These are phyloP conservation scores for Lissocephala sabroskyi DNA, from an alignment of 2,888 invertebrate genomes.

Conservation along the genomic window DNA sequence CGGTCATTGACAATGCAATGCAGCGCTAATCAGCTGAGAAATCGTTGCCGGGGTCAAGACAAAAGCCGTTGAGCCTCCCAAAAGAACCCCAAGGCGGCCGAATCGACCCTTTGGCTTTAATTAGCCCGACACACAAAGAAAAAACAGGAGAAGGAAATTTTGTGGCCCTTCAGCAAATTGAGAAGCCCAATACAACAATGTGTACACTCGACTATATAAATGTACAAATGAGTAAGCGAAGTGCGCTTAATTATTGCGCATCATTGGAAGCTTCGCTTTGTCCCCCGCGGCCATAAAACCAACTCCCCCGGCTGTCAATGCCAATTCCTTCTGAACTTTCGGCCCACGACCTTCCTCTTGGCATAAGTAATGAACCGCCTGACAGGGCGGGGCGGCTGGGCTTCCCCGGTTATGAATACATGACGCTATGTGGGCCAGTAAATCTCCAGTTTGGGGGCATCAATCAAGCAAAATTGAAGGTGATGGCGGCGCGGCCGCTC, in stretches of 20 bases:
- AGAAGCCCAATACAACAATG: constrained; percentile 46
- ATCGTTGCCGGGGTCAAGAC: constrained; percentile 36
- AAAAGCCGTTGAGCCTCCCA: constrained; percentile 26
- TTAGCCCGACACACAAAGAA: constrained; percentile 31
- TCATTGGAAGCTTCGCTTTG: constrained; percentile 21
- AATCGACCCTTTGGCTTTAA: constrained; percentile 33
- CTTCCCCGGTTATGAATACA: constrained; percentile 32
- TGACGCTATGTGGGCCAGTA: too few species aligned
- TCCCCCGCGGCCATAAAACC: neutral
- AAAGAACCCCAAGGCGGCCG: too few species aligned
- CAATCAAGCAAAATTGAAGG: constrained; percentile 16
- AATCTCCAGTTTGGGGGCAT: constrained; percentile 6
- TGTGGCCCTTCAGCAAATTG: constrained; percentile 1
- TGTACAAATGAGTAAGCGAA: constrained; percentile 16
- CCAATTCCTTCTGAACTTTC: neutral
- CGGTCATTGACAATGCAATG: constrained; percentile 46
- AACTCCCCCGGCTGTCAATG: neutral
- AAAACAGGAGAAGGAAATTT: constrained; percentile 25
- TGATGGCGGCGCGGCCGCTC: neutral
- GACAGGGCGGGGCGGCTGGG: too few species aligned
- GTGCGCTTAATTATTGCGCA: constrained; percentile 28
- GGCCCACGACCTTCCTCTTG: neutral
- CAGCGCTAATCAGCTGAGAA: constrained; percentile 54
- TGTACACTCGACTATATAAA: constrained; percentile 26
- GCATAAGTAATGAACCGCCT: constrained; percentile 6